phyloP scores from a whole-genome alignment of 1,140 invertebrate species.

The Drosophila insularis region DNA sequence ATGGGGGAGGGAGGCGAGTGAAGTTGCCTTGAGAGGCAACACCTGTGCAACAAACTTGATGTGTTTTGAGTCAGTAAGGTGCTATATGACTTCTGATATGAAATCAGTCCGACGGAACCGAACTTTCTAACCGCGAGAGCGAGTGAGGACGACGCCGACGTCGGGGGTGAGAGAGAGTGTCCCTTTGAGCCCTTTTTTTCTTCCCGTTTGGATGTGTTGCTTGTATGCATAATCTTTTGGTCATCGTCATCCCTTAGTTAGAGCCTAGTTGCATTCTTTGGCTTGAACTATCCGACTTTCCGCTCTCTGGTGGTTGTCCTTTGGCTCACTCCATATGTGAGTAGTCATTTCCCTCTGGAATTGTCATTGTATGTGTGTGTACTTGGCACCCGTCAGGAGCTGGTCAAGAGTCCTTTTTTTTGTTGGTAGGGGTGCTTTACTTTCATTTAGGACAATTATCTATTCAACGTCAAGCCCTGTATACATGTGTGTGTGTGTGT shows the following conservation, averaged over 20 bases:
- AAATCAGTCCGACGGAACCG: conserved; percentile 78
- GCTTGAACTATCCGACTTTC: conserved; percentile 7
- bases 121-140: conserved; percentile 28
- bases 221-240: conserved; percentile 78
- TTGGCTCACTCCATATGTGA: conserved; percentile 28
- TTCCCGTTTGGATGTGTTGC: conserved; percentile 42
- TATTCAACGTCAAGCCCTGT: conserved; percentile 75
- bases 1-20: background rate
- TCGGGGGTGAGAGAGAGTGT: conserved; percentile 31
- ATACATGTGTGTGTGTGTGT: conserved; percentile 8
- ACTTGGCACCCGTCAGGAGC: conserved; percentile 62
- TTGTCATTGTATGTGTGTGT: conserved; percentile 55
- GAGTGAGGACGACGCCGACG: conserved; percentile 9
- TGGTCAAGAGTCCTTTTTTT: conserved; percentile 30
- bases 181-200: conserved; percentile 37
- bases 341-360: conserved; percentile 72
- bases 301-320: conserved; percentile 68
- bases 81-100: conserved; percentile 69
- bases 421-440: conserved; percentile 51
- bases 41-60: conserved; percentile 50
- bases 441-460: conserved; percentile 80
- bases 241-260: conserved; percentile 71
- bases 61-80: conserved; percentile 44
- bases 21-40: conserved; percentile 72
- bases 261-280: conserved; percentile 41